phyloP scores from a whole-genome alignment of 2,113 vertebrate species.

The Ciconia maguari region DNA sequence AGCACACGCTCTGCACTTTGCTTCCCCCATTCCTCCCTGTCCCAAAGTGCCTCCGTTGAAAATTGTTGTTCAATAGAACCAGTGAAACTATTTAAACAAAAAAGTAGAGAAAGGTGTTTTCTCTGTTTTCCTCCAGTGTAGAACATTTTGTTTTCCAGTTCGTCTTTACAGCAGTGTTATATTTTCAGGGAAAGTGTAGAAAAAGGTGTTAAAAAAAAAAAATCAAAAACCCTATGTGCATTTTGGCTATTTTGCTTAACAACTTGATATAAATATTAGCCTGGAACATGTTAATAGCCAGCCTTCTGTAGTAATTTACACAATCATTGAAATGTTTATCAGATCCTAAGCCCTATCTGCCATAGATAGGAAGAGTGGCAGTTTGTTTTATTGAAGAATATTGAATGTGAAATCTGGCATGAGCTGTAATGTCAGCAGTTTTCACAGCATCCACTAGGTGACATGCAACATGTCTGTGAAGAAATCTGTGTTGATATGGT shows the following conservation, averaged over 20 bases:
- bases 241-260: background rate
- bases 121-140: background rate
- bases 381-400: constrained; percentile 4
- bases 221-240: accelerated
- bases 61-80: background rate
- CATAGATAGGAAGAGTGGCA: background rate
- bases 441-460: background rate
- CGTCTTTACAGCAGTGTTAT: background rate
- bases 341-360: background rate
- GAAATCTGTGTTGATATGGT: background rate
- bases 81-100: background rate
- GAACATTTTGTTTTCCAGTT: background rate
- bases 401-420: background rate
- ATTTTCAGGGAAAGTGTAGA: background rate
- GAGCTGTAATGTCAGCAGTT: background rate
- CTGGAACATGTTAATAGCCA: background rate
- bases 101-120: background rate
- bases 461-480: background rate
- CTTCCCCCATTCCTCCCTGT: background rate
- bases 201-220: background rate
- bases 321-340: background rate
- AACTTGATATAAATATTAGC: background rate
- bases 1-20: background rate
- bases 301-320: background rate
- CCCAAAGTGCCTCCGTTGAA: background rate